phyloP scores from a whole-genome alignment of 2,888 invertebrate species.

The Erebia palarica region DNA sequence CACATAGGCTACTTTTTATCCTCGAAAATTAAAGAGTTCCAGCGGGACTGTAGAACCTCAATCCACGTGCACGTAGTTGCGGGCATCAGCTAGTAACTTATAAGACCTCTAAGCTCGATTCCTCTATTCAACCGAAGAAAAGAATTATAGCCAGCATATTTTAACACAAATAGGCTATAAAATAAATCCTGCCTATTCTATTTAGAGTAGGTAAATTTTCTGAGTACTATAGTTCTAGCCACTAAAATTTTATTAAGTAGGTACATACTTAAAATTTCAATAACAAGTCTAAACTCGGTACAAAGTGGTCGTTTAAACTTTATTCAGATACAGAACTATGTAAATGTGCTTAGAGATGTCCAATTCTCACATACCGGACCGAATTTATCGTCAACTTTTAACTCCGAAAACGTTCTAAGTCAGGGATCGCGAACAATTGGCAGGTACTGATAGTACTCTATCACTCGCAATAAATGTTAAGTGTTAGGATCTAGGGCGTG shows the following conservation, averaged over 20 bases:
- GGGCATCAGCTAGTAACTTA: too few relatives aligned
- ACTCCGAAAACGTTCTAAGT: constrained; percentile 17
- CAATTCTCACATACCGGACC: constrained; percentile 25
- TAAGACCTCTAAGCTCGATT: too few relatives aligned
- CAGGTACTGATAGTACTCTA: not conserved
- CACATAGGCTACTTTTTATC: too few relatives aligned
- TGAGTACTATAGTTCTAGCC: not conserved
- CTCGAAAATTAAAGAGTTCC: too few relatives aligned
- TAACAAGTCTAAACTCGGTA: constrained; percentile 23
- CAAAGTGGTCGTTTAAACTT: constrained; percentile 28
- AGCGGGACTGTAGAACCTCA: too few relatives aligned
- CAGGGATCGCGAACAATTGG: not conserved
- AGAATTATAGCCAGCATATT: too few relatives aligned
- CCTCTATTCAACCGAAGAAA: too few relatives aligned
- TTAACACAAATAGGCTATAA: too few relatives aligned
- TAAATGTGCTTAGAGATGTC: constrained; percentile 34
- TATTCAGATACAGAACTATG: constrained; percentile 30
- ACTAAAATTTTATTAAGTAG: constrained; percentile 18
- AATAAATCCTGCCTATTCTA: not conserved
- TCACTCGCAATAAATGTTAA: too few relatives aligned
- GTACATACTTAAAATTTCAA: constrained; percentile 20
- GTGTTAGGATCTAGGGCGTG: too few relatives aligned
- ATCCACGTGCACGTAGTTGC: too few relatives aligned
- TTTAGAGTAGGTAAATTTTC: not conserved
- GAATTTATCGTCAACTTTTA: constrained; percentile 33